These are phyloP conservation scores for Cherax quadricarinatus DNA, from an alignment of 1,140 invertebrate genomes.

Conservation along the genomic window DNA sequence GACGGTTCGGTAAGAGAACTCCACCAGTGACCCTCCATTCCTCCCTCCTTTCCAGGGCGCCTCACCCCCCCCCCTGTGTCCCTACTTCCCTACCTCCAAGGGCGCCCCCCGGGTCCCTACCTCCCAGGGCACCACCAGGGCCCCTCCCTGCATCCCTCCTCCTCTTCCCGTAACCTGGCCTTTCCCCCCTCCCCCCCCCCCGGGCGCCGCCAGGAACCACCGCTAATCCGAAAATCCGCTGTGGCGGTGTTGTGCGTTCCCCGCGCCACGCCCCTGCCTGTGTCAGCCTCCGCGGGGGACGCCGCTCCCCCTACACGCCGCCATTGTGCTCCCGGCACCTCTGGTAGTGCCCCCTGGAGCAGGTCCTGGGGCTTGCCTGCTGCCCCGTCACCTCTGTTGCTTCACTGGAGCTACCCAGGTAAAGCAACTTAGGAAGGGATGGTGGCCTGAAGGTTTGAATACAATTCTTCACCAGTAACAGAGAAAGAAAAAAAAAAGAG, in stretches of 20 bases:
- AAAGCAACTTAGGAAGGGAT: too few relatives aligned
- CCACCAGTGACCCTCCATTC: background rate
- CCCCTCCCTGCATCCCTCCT: background rate
- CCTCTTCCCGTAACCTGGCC: background rate
- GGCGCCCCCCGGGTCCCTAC: too few relatives aligned
- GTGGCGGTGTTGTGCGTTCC: constrained; percentile 29
- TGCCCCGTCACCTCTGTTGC: background rate
- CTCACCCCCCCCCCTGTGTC: too few relatives aligned
- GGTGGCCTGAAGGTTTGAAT: too few relatives aligned
- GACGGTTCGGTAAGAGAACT: constrained; percentile 20
- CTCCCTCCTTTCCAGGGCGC: background rate
- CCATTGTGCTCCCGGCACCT: constrained; percentile 23
- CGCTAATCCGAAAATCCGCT: constrained; percentile 45
- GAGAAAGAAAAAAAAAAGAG: too few relatives aligned
- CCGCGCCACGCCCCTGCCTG: constrained; percentile 41
- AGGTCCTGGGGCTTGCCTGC: constrained; percentile 29
- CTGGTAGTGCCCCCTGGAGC: background rate
- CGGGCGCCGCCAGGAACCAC: constrained; percentile 19
- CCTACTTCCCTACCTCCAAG: background rate
- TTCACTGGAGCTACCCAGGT: background rate
- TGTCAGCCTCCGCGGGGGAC: constrained; percentile 29
- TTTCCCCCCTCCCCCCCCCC: background rate
- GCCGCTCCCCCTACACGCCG: background rate
- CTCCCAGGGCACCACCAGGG: background rate
- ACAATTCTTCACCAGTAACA: too few relatives aligned